Evolutionary conservation across 2,888 invertebrate species (phyloP).

Genomic region (Mactromeris polynyma): DNA sequence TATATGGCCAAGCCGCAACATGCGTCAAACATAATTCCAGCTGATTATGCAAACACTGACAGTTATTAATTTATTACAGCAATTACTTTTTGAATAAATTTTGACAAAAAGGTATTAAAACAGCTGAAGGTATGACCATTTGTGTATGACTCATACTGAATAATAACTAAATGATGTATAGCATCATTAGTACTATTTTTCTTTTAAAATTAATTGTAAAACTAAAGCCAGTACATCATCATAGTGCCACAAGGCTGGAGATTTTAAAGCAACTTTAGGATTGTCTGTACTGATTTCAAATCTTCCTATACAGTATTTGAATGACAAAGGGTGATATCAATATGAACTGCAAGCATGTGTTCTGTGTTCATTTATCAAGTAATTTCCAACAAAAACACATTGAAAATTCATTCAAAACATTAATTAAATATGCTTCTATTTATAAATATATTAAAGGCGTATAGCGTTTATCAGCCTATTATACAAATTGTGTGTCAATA

Average conservation of each 20-base stretch:
- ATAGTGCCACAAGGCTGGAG: not conserved
- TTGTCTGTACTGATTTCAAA: not conserved
- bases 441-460: not conserved
- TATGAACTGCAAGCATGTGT: not conserved
- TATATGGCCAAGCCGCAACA: not conserved
- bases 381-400: not conserved
- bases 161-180: not conserved
- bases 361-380: not conserved
- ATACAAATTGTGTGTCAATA: not conserved
- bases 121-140: not conserved
- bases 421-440: not conserved
- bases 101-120: not conserved
- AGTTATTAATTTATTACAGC: not conserved
- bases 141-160: not conserved
- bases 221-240: not conserved
- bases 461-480: not conserved
- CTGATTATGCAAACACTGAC: not conserved
- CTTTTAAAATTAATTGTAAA: not conserved
- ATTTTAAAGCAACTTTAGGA: not conserved
- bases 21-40: not conserved
- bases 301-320: not conserved
- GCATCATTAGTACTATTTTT: not conserved
- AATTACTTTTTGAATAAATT: not conserved
- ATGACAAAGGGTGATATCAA: not conserved
- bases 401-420: not conserved